Conservation (phyloP, 2,113 vertebrate species). For the Eclectus roratus region DNA sequence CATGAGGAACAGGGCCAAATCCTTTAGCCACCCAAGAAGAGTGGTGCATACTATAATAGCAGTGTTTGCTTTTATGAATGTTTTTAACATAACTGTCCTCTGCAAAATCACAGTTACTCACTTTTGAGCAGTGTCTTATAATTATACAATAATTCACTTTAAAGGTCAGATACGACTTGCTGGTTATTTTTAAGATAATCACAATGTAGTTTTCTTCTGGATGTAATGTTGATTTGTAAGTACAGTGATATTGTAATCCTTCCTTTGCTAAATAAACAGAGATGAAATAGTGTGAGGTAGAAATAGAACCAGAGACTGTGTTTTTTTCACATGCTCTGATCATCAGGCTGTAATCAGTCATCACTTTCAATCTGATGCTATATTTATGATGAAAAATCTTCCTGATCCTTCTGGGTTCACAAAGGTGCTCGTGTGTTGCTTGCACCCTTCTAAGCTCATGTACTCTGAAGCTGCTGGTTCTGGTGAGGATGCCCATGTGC, state of each 20-base stretch:
- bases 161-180: constrained; percentile 24
- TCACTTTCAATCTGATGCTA: constrained; percentile 30
- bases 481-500: neutral
- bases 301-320: constrained; percentile 14
- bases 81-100: constrained; percentile 1
- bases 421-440: neutral
- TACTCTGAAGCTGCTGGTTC: neutral
- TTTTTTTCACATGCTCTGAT: constrained; percentile 23
- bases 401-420: neutral
- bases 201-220: neutral
- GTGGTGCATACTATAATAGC: constrained; percentile 19
- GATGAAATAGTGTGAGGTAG: neutral
- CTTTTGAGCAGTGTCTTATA: neutral
- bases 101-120: constrained; percentile 1
- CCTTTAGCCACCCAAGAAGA: constrained; percentile 58
- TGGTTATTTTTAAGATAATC: constrained; percentile 38
- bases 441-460: accelerated
- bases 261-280: constrained; percentile 30
- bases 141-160: constrained; percentile 8
- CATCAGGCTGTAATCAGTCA: constrained; percentile 32
- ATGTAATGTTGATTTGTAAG: neutral
- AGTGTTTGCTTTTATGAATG: constrained; percentile 26
- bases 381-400: constrained; percentile 6
- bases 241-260: constrained; percentile 21
- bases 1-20: constrained; percentile 15